Evolutionary conservation across 2,797 vertebrate species (phyloP).

Genomic region (Xenentodon cancila): DNA sequence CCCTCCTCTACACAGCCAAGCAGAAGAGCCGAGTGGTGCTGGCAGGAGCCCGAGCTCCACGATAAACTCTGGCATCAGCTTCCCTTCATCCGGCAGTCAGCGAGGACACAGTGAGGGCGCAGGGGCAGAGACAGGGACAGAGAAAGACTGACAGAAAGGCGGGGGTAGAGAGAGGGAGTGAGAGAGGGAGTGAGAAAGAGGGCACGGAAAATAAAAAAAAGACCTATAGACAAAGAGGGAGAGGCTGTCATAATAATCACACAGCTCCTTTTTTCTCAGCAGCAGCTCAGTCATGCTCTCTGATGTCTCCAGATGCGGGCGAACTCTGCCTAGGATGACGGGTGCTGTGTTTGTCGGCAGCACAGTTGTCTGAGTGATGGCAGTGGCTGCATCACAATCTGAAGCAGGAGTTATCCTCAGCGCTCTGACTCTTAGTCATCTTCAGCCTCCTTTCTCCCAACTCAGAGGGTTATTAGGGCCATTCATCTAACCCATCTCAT

Average conservation of each 20-base stretch:
- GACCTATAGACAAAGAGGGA: constrained; percentile 56
- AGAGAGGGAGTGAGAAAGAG: constrained; percentile 36
- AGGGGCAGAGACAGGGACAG: constrained; percentile 71
- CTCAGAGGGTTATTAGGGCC: constrained; percentile 67
- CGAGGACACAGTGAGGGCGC: constrained; percentile 76
- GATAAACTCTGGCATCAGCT: constrained; percentile 87
- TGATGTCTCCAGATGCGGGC: constrained; percentile 67
- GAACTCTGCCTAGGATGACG: constrained; percentile 67
- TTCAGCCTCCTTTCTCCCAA: constrained; percentile 60
- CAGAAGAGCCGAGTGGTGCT: constrained; percentile 75
- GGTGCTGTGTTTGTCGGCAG: constrained; percentile 59
- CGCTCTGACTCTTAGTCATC: constrained; percentile 69
- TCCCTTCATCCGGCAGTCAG: constrained; percentile 83
- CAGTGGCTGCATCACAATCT: constrained; percentile 60
- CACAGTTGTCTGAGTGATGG: constrained; percentile 68
- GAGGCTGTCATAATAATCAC: constrained; percentile 71
- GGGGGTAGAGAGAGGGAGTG: constrained; percentile 18
- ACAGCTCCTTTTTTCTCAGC: constrained; percentile 56
- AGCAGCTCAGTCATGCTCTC: constrained; percentile 59
- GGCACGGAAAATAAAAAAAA: constrained; percentile 48
- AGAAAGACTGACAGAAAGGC: constrained; percentile 57
- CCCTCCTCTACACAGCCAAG: constrained; percentile 75
- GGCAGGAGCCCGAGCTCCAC: constrained; percentile 82
- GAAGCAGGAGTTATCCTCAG: constrained; percentile 58
- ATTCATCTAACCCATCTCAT: constrained; percentile 72